Evolutionary conservation across 2,797 vertebrate genomes (phyloP), one percentile per base, ranked within the genome.

Genomic region (Micropoecilia bifurca): DNA sequence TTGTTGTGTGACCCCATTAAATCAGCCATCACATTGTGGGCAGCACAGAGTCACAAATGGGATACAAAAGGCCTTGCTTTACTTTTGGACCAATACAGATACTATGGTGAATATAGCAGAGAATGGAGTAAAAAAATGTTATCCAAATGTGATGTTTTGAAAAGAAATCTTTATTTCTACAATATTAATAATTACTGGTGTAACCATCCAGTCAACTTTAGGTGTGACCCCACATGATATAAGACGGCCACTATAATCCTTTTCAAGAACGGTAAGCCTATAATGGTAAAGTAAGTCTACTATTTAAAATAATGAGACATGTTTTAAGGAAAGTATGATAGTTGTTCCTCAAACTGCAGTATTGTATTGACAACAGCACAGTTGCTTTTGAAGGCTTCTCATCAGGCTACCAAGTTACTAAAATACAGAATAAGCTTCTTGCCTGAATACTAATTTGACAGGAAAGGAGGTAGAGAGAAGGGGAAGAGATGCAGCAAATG

Each of bases 1-100:
- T 90, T 85, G 84, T 89, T 89, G 81, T 33, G 73, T 83, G 55
- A 74, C 63, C 73, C 53, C 28, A 36, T 75, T 79, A 88, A 68
- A 80, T 81, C 39, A 80, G 43, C 59, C n/a, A 28, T 72, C 25
- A 71, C 55, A 81, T 20, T 41, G 47, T 68, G 12, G 71, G 71
- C 57, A 83, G 46, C 50, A 57, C 71, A 73, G 69, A 59, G 46
- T 63, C 28, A 77, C 25, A 77, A 66, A 43, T 25, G 59, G 1
- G 39, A 80, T 74, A 78, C 46, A 57, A 80, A 84, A 50, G n/a
- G 41, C 45, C 8, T 30, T 77, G 50, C 18, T 63, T 84, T 66
- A 81, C 33, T n/a, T 77, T 75, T 79, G 45, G n/a, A 55, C 30
- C 10, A 72, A n/a, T 72, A 74, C 66, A 68, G 66, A 50, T 59